Percentiles rank a stretch among this genome's conserved stretches.
phyloP scores from a whole-genome alignment of 2,888 invertebrate species.

The Axea sp. region DNA sequence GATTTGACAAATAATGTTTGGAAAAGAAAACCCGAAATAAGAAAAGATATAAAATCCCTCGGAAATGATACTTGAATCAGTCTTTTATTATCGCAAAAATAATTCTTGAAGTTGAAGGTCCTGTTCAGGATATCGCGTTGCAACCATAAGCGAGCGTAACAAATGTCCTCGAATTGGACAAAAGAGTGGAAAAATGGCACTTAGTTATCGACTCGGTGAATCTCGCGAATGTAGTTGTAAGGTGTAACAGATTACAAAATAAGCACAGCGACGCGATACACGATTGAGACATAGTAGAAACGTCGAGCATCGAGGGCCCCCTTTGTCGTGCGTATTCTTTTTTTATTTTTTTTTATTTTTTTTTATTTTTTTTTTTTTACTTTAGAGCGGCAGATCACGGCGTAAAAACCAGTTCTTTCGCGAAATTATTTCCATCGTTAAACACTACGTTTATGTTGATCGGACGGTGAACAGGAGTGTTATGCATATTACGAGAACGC shows the following conservation, averaged over 20 bases:
- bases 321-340: conserved; percentile 57
- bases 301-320: conserved; percentile 27
- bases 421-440: conserved; percentile 72
- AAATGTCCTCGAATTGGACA: conserved; percentile 45
- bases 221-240: conserved; percentile 60
- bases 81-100: conserved; percentile 29
- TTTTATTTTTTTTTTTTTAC: neutral
- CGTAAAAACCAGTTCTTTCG: conserved; percentile 67
- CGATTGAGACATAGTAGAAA: conserved; percentile 64
- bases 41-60: too few species aligned
- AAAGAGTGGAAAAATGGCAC: conserved; percentile 53
- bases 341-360: too few species aligned
- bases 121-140: conserved; percentile 23
- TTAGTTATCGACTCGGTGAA: conserved; percentile 50
- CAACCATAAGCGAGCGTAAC: conserved; percentile 24
- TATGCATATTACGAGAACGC: conserved; percentile 65
- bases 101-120: conserved; percentile 21
- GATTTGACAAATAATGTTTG: too few species aligned
- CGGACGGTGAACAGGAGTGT: conserved; percentile 66
- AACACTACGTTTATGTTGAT: conserved; percentile 73
- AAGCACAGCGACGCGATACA: conserved; percentile 59
- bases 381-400: conserved; percentile 25
- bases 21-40: too few species aligned
- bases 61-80: conserved; percentile 36
- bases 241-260: conserved; percentile 60